Percentiles rank a stretch among this genome's conserved stretches.
These are phyloP conservation scores for Cavia porcellus DNA, from an alignment of 2,113 vertebrate genomes.

Conservation along the genomic window DNA sequence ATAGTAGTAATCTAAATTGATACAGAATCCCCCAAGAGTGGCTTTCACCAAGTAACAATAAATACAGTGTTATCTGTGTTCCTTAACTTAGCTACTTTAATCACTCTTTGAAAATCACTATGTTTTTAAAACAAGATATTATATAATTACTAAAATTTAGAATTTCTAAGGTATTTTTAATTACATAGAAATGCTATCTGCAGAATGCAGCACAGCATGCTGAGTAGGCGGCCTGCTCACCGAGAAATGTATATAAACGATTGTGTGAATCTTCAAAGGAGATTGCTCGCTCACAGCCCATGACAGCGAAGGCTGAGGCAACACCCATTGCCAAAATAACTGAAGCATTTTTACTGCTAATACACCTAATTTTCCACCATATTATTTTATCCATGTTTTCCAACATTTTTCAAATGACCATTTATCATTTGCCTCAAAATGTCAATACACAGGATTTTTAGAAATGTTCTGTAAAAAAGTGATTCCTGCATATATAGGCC, in stretches of 20 bases:
- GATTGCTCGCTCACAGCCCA: not conserved
- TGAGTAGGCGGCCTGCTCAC: not conserved
- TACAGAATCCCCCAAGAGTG: not conserved
- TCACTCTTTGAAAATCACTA: too few relatives aligned
- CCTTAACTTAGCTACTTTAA: too few relatives aligned
- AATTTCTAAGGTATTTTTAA: not conserved
- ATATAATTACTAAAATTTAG: not conserved
- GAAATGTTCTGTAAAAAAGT: not conserved
- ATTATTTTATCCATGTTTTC: conserved; percentile 26
- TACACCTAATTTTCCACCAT: not conserved
- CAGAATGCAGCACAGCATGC: not conserved
- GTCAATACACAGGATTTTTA: not conserved
- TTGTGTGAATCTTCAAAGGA: not conserved
- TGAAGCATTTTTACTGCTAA: not conserved
- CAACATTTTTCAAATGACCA: not conserved
- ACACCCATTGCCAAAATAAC: not conserved
- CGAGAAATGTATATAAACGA: accelerated
- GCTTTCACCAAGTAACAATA: not conserved
- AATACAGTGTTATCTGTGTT: not conserved
- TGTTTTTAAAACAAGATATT: not conserved
- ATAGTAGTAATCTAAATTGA: not conserved
- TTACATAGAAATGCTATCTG: not conserved
- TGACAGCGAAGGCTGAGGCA: not conserved
- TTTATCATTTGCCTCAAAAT: conserved; percentile 35
- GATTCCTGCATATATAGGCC: not conserved